Evolutionary conservation across 1,140 invertebrate species (phyloP).

Genomic region (Zaprionus vittiger): DNA sequence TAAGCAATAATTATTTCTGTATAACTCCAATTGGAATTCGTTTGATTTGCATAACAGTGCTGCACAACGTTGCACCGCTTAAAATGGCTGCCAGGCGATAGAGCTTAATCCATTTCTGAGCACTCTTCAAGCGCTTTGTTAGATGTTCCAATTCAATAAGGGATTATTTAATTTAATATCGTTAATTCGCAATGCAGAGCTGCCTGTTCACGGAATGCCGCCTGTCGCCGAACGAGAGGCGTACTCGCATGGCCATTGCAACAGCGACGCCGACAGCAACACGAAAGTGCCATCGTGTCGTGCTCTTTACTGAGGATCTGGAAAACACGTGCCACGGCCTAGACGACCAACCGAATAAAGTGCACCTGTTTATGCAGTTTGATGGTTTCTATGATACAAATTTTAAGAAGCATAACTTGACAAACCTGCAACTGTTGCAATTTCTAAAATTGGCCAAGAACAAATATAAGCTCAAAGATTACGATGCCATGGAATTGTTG

Average conservation of each 20-base stretch:
- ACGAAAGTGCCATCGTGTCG: neutral
- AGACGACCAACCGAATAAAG: neutral
- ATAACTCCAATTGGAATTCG: neutral
- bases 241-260: slow-evolving; percentile 19
- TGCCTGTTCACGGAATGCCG: neutral
- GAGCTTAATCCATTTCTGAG: neutral
- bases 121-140: neutral
- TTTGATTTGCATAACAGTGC: neutral
- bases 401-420: neutral
- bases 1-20: neutral
- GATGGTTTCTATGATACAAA: slow-evolving; percentile 25
- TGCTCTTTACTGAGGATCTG: neutral
- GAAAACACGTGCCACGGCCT: neutral
- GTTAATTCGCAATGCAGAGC: slow-evolving; percentile 21
- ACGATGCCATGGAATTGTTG: slow-evolving; percentile 34
- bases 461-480: slow-evolving; percentile 26
- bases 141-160: neutral
- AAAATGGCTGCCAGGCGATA: neutral
- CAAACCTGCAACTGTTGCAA: neutral
- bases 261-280: slow-evolving; percentile 26
- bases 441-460: slow-evolving; percentile 26
- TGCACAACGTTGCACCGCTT: neutral
- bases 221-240: slow-evolving; percentile 4
- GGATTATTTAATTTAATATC: too few relatives aligned
- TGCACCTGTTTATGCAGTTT: neutral